Conservation (phyloP, 2,113 vertebrate genomes). For the Sander vitreus region DNA sequence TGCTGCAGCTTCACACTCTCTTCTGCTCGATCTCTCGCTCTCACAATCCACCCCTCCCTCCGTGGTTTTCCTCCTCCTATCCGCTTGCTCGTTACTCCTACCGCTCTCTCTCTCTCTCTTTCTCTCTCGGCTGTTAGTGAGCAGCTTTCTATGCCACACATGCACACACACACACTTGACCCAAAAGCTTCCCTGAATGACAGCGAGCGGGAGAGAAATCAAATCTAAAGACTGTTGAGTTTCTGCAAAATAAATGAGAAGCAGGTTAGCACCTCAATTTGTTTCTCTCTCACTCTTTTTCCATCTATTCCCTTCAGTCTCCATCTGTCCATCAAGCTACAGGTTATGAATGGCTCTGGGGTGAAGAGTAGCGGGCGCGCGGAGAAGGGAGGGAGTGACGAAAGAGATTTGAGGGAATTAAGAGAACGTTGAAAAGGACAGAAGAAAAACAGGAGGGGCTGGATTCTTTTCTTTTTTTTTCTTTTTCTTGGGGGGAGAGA, state of each 20-base stretch:
- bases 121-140: conserved; percentile 50
- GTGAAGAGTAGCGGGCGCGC: not conserved
- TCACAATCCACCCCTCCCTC: conserved; percentile 73
- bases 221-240: conserved; percentile 30
- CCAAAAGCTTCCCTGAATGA: conserved; percentile 65
- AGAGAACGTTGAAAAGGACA: conserved; percentile 36
- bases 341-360: conserved; percentile 31
- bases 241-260: conserved; percentile 22
- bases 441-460: conserved; percentile 17
- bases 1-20: conserved; percentile 83
- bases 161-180: conserved; percentile 65
- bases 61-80: conserved; percentile 73
- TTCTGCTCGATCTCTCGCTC: conserved; percentile 73
- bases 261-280: not conserved
- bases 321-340: conserved; percentile 24
- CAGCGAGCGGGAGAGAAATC: conserved; percentile 14
- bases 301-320: not conserved
- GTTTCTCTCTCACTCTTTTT: not conserved
- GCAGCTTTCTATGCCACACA: conserved; percentile 60
- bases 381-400: not conserved
- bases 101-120: conserved; percentile 38
- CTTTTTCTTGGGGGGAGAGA: too few relatives aligned
- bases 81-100: conserved; percentile 58
- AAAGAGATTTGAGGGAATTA: conserved; percentile 40
- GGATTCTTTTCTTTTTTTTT: not conserved